A percentile compares a stretch with the other conserved stretches of the same genome.
Evolutionary conservation across 2,888 invertebrate genomes (phyloP).

Genomic region (Netelia inedita): DNA sequence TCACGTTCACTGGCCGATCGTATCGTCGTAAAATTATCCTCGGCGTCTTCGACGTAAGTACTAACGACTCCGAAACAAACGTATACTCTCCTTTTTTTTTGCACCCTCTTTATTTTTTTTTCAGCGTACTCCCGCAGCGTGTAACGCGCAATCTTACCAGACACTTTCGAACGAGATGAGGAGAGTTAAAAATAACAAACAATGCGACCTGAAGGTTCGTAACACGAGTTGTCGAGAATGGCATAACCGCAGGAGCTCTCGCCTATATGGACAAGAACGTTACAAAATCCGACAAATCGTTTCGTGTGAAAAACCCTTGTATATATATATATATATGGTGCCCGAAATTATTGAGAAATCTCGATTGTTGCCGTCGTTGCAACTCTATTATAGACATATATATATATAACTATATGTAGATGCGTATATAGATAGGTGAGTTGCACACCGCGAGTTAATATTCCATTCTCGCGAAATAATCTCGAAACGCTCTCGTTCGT

Average conservation of each 20-base stretch:
- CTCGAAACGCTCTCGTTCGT: constrained; percentile 60
- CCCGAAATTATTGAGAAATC: constrained; percentile 68
- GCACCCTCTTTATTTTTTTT: background rate
- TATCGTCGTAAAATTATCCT: constrained; percentile 78
- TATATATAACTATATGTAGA: constrained; percentile 23
- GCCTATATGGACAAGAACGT: constrained; percentile 33
- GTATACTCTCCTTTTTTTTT: constrained; percentile 25
- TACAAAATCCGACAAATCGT: constrained; percentile 71
- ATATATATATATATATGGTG: constrained; percentile 10
- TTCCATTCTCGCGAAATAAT: constrained; percentile 47
- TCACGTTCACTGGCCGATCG: constrained; percentile 73
- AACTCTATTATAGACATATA: constrained; percentile 10
- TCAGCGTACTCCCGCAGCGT: constrained; percentile 36
- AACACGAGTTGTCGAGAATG: constrained; percentile 57
- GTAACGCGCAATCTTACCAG: constrained; percentile 62
- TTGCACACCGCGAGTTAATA: constrained; percentile 49
- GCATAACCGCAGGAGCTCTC: constrained; percentile 25
- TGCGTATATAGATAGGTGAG: constrained; percentile 19
- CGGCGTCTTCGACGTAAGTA: constrained; percentile 52
- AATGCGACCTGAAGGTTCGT: constrained; percentile 21
- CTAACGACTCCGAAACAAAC: constrained; percentile 70
- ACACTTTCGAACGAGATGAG: constrained; percentile 56
- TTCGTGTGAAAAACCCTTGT: constrained; percentile 63
- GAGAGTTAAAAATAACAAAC: constrained; percentile 1
- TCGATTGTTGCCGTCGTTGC: constrained; percentile 57